Conservation (phyloP, 1,140 invertebrate genomes). For the Myzus persicae region DNA sequence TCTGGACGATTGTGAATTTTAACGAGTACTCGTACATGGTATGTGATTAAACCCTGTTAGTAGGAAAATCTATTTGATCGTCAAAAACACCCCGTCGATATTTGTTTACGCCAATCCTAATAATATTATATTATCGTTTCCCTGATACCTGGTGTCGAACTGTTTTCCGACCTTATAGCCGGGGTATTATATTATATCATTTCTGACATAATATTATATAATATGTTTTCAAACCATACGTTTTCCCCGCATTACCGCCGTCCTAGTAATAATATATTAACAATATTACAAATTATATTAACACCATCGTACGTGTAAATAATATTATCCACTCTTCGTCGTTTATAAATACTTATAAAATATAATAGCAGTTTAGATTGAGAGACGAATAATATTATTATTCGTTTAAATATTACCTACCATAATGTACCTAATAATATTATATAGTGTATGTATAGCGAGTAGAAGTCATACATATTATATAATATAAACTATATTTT, state of each 20-base stretch:
- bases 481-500: neutral
- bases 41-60: no score
- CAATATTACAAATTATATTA: conserved; percentile 14
- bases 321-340: neutral
- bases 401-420: neutral
- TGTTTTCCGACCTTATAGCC: neutral
- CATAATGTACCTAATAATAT: neutral
- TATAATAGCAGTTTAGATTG: neutral
- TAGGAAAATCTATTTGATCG: no score
- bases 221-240: neutral
- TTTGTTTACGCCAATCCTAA: neutral
- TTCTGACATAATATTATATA: neutral
- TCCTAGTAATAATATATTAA: neutral
- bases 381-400: neutral
- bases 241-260: neutral
- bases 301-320: neutral
- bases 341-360: neutral
- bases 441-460: neutral
- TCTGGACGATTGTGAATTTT: neutral
- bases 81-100: neutral
- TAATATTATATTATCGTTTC: neutral
- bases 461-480: conserved; percentile 12
- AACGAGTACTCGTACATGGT: no score
- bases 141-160: neutral
- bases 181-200: neutral